Evolutionary conservation across 92 coral and sea anemone species (phyloP).

Genomic region (Phenganax marumi): DNA sequence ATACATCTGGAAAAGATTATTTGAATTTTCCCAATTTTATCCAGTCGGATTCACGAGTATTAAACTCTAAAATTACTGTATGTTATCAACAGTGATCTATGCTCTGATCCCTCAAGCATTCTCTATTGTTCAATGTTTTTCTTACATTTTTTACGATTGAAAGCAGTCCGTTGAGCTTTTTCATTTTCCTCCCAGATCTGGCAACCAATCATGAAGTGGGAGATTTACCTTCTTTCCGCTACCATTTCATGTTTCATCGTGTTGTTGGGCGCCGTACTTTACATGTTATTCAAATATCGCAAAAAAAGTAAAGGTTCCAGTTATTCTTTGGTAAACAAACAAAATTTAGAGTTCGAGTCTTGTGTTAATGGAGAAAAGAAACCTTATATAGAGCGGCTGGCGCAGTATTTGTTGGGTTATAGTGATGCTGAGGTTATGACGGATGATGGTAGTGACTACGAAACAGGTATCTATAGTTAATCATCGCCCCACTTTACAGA

Average conservation of each 20-base stretch:
- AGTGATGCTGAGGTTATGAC: not conserved
- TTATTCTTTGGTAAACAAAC: not conserved
- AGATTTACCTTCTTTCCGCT: not conserved
- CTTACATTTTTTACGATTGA: not conserved
- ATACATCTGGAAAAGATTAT: too few species aligned
- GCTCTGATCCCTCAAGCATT: too few species aligned
- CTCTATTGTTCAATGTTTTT: not conserved
- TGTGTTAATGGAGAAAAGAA: conserved; percentile 5
- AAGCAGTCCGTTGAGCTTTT: not conserved
- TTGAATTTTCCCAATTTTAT: too few species aligned
- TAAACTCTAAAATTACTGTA: too few species aligned
- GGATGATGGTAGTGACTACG: not conserved
- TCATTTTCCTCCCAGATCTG: not conserved
- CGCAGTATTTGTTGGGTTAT: conserved; percentile 22
- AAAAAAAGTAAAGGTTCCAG: not conserved
- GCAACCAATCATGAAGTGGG: conserved; percentile 10
- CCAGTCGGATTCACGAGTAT: too few species aligned
- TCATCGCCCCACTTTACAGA: too few species aligned
- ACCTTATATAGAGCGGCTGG: conserved; percentile 24
- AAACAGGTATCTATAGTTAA: too few species aligned
- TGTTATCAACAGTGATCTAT: too few species aligned
- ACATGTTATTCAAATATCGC: conserved; percentile 17
- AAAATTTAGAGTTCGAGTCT: conserved; percentile 4
- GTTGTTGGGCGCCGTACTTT: conserved; percentile 3
- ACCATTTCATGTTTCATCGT: conserved; percentile 26